Base-by-base conservation (phyloP, 2,797 vertebrate species). In the Helarctos malayanus region DNA sequence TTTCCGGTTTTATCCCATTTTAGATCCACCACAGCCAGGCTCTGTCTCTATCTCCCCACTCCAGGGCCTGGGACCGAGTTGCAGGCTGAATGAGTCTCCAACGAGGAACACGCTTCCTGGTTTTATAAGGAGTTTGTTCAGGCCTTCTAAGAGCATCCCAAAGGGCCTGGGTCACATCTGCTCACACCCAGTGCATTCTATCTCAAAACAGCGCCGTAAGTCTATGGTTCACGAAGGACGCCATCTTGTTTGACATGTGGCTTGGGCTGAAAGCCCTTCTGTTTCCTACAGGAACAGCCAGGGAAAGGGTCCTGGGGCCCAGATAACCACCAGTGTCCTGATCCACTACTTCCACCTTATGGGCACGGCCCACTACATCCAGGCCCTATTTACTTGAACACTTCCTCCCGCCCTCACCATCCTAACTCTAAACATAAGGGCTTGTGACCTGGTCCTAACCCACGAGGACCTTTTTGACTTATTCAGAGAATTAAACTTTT, bases 1-100 rank as follows among this genome's bases (percentile, higher is more conserved):
- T 94, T 98, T 98, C 98, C 97, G 97, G 97, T 91, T 69, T 85
- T 71, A 52, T 97, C 97, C 97, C 78, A 12, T 96, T 98, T 97
- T 97, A 97, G 98, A 95, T 63, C 71, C 75, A 12, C 3, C 1
- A 32, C 52, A 79, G 45, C 76, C 80, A 32, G 65, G 49, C 71
- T 92, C 78, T 45, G 59, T 84, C 92, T 75, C 91, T 98, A 96
- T 98, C 97, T 97, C 65, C 69, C 71, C 21, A 3, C 25, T 47
- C 95, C 93, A 94, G 95, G 78, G 80, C 80, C 73, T 12, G 84
- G 54, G 54, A 54, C 91, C 29, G 19, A 79, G 82, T n/a, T 19
- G 19, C 23, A 35, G 83, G 87, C 90, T 57, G 25, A 41, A 32
- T 8, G 32, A 13, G 32, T 68, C 71, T 87, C 93, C 35, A 65